Conservation (phyloP, 2,113 vertebrate species). For the Origma solitaria region DNA sequence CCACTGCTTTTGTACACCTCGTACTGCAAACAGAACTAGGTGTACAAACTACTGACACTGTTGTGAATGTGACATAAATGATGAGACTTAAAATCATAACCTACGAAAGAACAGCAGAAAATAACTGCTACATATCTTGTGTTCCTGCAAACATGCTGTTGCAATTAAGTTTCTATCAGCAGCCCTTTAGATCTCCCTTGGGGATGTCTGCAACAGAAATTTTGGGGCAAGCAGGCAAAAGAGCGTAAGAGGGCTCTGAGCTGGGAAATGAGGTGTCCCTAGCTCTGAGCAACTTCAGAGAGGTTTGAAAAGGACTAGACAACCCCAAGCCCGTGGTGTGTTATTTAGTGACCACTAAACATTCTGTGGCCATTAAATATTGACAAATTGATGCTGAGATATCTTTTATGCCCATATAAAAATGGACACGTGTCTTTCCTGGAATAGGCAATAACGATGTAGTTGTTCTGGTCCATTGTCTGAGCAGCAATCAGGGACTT, state of each 20-base stretch:
- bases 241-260: not conserved
- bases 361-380: too few species aligned
- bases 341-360: not conserved
- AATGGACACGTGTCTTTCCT: not conserved
- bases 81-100: not conserved
- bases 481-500: not conserved
- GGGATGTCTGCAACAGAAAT: not conserved
- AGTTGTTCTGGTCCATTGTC: not conserved
- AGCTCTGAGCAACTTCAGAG: not conserved
- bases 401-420: not conserved
- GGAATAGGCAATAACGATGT: not conserved
- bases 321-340: accelerated
- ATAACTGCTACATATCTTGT: not conserved
- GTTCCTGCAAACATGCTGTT: not conserved
- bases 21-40: not conserved
- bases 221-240: not conserved
- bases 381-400: not conserved
- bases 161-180: not conserved
- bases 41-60: not conserved
- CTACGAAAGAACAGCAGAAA: not conserved
- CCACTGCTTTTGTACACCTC: not conserved
- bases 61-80: not conserved
- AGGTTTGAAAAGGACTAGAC: not conserved
- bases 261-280: accelerated
- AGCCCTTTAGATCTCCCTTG: accelerated